A percentile compares a stretch with the other conserved stretches of the same genome.
These are phyloP conservation scores for Toxostoma redivivum DNA, from an alignment of 2,113 vertebrate species.

Conservation along the genomic window DNA sequence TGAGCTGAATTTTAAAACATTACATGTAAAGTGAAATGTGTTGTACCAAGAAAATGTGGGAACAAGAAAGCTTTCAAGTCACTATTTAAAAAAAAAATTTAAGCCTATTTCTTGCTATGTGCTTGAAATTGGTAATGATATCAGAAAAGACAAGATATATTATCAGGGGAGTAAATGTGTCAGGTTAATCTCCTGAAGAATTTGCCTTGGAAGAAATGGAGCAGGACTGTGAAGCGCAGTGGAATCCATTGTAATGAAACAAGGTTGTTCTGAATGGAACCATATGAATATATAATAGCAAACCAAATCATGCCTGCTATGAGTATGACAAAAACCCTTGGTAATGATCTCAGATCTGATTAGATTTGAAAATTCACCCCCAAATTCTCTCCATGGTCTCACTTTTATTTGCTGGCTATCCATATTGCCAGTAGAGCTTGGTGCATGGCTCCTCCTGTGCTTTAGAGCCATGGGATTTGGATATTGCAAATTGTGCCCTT, in stretches of 20 bases:
- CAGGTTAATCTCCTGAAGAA: conserved; percentile 66
- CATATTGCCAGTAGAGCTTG: background rate
- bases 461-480: background rate
- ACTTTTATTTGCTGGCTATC: background rate
- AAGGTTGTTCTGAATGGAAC: conserved; percentile 33
- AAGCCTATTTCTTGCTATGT: conserved; percentile 13
- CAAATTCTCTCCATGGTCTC: background rate
- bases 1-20: conserved; percentile 12
- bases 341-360: background rate
- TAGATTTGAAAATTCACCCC: background rate
- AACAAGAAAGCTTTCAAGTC: conserved; percentile 31
- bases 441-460: background rate
- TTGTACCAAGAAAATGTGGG: conserved; percentile 16
- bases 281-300: conserved; percentile 26
- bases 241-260: background rate
- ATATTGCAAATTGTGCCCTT: accelerated
- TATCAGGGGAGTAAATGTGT: conserved; percentile 62
- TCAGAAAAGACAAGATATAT: conserved; percentile 52
- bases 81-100: background rate
- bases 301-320: background rate
- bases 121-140: conserved; percentile 54
- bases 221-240: conserved; percentile 23
- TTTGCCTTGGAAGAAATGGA: conserved; percentile 55
- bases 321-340: background rate
- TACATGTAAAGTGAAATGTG: conserved; percentile 37